Base-by-base conservation (phyloP, 2,888 invertebrate genomes). In the Monoplex corrugatus region DNA sequence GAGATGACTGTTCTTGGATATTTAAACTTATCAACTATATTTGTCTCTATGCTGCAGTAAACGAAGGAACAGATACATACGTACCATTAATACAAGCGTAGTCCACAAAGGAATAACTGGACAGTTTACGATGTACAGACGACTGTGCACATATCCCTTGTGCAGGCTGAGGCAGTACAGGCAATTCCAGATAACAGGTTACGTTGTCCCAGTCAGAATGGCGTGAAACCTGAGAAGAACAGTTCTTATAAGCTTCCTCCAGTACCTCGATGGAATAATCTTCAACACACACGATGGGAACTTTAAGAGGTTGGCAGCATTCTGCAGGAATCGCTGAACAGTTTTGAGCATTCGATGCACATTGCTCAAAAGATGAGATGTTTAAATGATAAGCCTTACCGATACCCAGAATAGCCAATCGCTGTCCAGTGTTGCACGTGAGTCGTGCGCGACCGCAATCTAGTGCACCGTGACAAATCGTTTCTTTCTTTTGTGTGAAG, bases 391-490 rank as follows among this genome's bases (percentile, higher is more conserved):
- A 45, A 38, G 38, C 78, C 38, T 75, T 75, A 35, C 78, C n/a
- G 35, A 87, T 50, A 28, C 38, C n/a, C 45, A 87, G 78, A 35
- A 87, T 32, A 35, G 87, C 87, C 45, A 87, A 35, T 78, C 87
- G 87, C 78, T 87, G 87, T 2, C 44, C 87, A 38, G 87, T 32
- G 50, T 35, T 28, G 78, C 87, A 87, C 35, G 87, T 87, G 45
- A 87, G 45, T 16, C 19, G 45, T 3, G 78, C 78, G 50, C n/a
- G 43, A 8, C 44, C 75, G 72, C 87, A 87, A 19, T 68, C 35
- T 3, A 13, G n/a, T 23, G 72, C 3, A 78, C 78, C 78, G 45
- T 75, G 78, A 44, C 87, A 87, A 5, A 45, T 78, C 45, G n/a
- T n/a, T 5, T 75, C 45, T n/a, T 43, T 44, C 45, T 78, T 72